Conservation (phyloP, 2,797 vertebrate species). For the Brotula barbata region DNA sequence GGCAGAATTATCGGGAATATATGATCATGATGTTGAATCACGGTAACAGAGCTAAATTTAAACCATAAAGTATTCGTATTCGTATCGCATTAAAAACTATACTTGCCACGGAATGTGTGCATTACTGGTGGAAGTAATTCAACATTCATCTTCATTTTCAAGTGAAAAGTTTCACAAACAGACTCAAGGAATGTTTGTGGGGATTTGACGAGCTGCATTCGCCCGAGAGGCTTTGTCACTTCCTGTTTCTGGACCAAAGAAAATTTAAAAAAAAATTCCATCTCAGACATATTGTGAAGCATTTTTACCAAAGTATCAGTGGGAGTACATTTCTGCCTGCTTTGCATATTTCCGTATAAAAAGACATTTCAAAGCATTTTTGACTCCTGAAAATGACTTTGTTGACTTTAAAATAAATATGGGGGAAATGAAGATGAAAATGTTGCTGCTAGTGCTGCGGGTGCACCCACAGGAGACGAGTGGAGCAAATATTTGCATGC, state of each 20-base stretch:
- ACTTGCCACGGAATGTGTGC: no score
- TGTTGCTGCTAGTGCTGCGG: slow-evolving; percentile 17
- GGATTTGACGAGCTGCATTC: slow-evolving; percentile 63
- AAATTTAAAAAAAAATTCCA: slow-evolving; percentile 38
- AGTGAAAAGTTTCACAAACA: slow-evolving; percentile 63
- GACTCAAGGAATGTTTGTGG: slow-evolving; percentile 58
- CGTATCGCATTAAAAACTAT: no score
- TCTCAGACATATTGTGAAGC: slow-evolving; percentile 52
- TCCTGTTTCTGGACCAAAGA: slow-evolving; percentile 68
- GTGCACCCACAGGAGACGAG: slow-evolving; percentile 3
- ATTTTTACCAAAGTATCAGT: slow-evolving; percentile 54
- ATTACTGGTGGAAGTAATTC: no score
- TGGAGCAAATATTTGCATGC: slow-evolving; percentile 25
- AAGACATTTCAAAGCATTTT: slow-evolving; percentile 41
- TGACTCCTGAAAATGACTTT: slow-evolving; percentile 19
- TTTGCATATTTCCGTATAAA: slow-evolving; percentile 54
- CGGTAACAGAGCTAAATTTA: no score
- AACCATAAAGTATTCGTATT: no score
- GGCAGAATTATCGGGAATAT: not conserved
- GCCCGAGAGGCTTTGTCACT: slow-evolving; percentile 59
- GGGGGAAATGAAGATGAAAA: slow-evolving; percentile 24
- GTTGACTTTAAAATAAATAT: slow-evolving; percentile 35
- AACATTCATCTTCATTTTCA: no score
- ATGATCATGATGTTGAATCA: not conserved
- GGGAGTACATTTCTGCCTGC: slow-evolving; percentile 55